Evolutionary conservation across 2,888 invertebrate species (phyloP), one percentile per base, ranked within the genome.

Genomic region (Melieria crassipennis): DNA sequence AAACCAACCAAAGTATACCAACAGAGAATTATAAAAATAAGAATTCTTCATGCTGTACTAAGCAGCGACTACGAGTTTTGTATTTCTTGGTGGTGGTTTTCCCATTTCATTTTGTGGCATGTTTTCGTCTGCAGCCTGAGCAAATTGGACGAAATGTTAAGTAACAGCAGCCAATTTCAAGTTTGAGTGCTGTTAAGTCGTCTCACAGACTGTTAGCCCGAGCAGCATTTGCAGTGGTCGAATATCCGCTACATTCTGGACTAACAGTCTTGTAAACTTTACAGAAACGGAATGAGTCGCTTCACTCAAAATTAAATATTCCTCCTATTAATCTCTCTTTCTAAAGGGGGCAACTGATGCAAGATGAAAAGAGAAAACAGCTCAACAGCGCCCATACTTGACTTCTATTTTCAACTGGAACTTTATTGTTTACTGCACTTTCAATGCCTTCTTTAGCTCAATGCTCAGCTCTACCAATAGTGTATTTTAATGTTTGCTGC

Each of bases 351-450:
- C 1, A 30, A 30, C 30, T 30, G 30, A 30, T 30, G 30, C 30
- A 30, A 1, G 30, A 30, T 30, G 30, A 30, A 30, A 30, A 30
- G 30, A 30, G 30, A 30, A 30, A 30, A 30, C 30, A 30, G 30
- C 45, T 61, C 13, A 56, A 16, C 13, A 16, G 56, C 55, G 13
- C 43, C 42, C 1, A 42, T 7, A 42, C 7, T 60, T 46, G n/a
- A 4, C 6, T 52, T 11, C 13, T 60, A 42, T 47, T 72, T 69
- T 69, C 50, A 60, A 73, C 43, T 70, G 72, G 67, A 70, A 66
- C 56, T 70, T 70, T 70, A 70, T 70, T 73, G 66, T 67, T 67
- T 63, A 70, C 48, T 70, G 50, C 47, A 52, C 48, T 45, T n/a
- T 30, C 30, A 30, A 30, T 30, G 30, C 30, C 30, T 30, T 30